Evolutionary conservation across 2,113 vertebrate species (phyloP).

Genomic region (Laterallus jamaicensis): DNA sequence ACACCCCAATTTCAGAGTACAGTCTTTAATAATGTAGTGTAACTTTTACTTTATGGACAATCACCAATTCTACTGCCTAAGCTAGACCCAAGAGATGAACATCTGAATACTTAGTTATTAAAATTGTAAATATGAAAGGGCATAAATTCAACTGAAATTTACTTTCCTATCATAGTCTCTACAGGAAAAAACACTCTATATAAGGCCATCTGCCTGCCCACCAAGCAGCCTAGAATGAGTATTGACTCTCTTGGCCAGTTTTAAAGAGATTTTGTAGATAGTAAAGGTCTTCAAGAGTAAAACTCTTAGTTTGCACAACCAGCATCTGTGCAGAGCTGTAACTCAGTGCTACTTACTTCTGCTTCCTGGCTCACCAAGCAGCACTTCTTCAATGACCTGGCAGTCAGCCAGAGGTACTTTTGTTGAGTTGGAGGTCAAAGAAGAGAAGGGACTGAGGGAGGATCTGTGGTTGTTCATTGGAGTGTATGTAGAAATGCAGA

Average conservation of each 20-base stretch:
- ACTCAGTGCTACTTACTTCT: not conserved
- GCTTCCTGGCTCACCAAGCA: not conserved
- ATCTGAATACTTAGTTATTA: not conserved
- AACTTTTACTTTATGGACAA: not conserved
- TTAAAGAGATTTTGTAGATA: not conserved
- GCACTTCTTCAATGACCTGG: not conserved
- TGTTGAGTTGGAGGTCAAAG: not conserved
- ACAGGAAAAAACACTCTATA: not conserved
- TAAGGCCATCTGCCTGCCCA: not conserved
- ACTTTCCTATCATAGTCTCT: not conserved
- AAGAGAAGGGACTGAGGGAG: accelerated
- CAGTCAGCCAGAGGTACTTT: not conserved
- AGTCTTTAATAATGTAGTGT: not conserved
- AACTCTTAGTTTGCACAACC: not conserved
- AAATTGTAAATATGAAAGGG: not conserved
- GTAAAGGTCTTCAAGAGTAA: not conserved
- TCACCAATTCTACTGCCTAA: not conserved
- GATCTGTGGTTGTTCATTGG: not conserved
- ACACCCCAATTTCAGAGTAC: not conserved
- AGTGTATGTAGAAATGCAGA: not conserved
- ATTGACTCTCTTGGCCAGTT: not conserved
- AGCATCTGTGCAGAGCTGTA: not conserved
- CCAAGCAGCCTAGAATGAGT: not conserved
- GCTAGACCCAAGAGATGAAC: not conserved
- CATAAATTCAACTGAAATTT: not conserved